Conservation (phyloP, 2,888 invertebrate genomes). For the Nomada ferruginata region DNA sequence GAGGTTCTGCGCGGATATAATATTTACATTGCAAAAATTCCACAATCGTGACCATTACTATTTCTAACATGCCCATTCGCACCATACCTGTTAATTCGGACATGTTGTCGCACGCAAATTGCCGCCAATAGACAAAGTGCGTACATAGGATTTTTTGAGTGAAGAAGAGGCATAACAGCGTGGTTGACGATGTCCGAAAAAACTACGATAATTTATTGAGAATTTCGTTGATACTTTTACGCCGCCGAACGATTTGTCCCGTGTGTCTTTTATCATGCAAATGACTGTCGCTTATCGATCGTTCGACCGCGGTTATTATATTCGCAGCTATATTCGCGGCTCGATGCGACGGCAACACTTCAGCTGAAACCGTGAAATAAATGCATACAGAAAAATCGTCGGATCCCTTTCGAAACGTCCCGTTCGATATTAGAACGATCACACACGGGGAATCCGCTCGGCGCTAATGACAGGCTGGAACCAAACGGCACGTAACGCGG, state of each 20-base stretch:
- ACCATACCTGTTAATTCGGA: slow-evolving; percentile 38
- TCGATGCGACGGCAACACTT: not conserved
- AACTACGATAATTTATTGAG: slow-evolving; percentile 4
- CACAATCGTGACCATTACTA: not conserved
- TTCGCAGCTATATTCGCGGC: not conserved
- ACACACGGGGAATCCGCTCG: slow-evolving; percentile 13
- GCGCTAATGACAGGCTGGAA: slow-evolving; percentile 33
- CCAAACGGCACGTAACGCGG: slow-evolving; percentile 16
- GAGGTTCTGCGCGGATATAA: not conserved
- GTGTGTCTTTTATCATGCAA: slow-evolving; percentile 20
- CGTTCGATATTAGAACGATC: slow-evolving; percentile 62
- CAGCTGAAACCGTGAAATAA: too few relatives aligned
- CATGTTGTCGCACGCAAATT: slow-evolving; percentile 56
- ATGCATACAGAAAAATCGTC: slow-evolving; percentile 52
- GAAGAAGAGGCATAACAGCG: slow-evolving; percentile 38
- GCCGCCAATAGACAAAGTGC: slow-evolving; percentile 59
- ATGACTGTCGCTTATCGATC: slow-evolving; percentile 18
- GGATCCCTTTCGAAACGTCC: slow-evolving; percentile 28
- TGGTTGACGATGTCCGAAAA: not conserved
- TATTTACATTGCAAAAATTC: not conserved
- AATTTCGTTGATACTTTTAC: slow-evolving; percentile 27
- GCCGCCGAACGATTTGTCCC: not conserved
- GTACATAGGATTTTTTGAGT: slow-evolving; percentile 51
- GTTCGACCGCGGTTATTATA: slow-evolving; percentile 10
- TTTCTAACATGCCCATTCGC: not conserved